Conservation (phyloP, 2,888 invertebrate genomes). For the Drosophila bunnanda region DNA sequence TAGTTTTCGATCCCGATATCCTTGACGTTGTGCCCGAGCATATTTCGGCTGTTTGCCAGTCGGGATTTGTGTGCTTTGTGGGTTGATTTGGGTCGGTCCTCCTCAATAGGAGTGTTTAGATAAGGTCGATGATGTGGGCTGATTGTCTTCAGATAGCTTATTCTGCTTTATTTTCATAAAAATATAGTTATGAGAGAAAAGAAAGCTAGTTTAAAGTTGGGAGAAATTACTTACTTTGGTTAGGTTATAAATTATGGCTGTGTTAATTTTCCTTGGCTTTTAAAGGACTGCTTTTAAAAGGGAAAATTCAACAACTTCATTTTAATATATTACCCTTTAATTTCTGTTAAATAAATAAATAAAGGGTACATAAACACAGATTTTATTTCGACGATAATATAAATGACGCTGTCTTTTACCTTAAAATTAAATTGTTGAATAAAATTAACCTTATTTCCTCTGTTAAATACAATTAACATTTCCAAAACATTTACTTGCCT, state of each 20-base stretch:
- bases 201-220: not conserved
- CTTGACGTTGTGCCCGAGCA: conserved; percentile 27
- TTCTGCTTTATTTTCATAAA: not conserved
- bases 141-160: conserved; percentile 16
- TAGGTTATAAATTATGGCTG: not conserved
- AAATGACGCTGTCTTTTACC: not conserved
- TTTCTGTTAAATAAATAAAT: too few species aligned
- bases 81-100: conserved; percentile 23
- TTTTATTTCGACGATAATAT: not conserved
- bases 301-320: not conserved
- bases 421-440: not conserved
- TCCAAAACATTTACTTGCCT: conserved; percentile 1
- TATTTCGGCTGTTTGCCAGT: conserved; percentile 28
- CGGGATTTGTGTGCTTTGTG: conserved; percentile 33
- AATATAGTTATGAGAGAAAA: conserved; percentile 17
- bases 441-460: not conserved
- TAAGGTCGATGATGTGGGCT: conserved; percentile 30
- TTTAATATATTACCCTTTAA: too few species aligned
- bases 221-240: not conserved
- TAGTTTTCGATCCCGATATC: conserved; percentile 56
- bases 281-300: not conserved
- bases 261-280: not conserved
- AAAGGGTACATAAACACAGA: too few species aligned
- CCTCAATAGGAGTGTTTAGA: conserved; percentile 8
- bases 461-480: not conserved